These are phyloP conservation scores for Drosophila infuscata DNA, from an alignment of 2,888 invertebrate genomes.

Conservation along the genomic window DNA sequence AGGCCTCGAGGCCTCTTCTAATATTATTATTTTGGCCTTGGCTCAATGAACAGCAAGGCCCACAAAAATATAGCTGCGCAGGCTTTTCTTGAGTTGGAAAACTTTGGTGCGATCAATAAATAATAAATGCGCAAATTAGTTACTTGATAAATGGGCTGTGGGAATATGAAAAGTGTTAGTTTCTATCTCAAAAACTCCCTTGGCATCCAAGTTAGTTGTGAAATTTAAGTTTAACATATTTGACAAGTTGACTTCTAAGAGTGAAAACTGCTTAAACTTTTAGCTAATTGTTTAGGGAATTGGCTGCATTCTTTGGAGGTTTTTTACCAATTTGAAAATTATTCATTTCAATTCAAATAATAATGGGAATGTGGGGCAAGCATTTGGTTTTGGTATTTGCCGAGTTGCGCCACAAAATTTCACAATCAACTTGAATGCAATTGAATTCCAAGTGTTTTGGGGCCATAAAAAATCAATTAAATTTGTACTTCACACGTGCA, in stretches of 20 bases:
- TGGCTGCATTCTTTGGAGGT: not conserved
- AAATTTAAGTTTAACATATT: not conserved
- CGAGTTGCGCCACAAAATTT: slow-evolving; percentile 19
- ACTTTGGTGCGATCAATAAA: slow-evolving; percentile 37
- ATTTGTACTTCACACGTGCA: slow-evolving; percentile 62
- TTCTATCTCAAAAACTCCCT: not conserved
- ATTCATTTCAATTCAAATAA: not conserved
- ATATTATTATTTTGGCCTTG: slow-evolving; percentile 16
- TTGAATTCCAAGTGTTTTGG: slow-evolving; percentile 49
- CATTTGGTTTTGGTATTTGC: slow-evolving; percentile 3
- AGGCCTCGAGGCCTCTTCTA: slow-evolving; percentile 57
- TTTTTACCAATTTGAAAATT: not conserved
- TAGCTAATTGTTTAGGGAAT: not conserved
- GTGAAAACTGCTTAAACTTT: not conserved
- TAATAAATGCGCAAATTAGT: slow-evolving; percentile 27
- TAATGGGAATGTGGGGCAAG: not conserved
- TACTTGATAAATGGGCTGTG: slow-evolving; percentile 25
- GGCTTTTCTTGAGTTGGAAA: not conserved
- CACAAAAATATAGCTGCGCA: not conserved
- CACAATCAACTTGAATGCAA: slow-evolving; percentile 45
- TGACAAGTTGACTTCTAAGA: not conserved
- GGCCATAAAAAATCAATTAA: slow-evolving; percentile 73
- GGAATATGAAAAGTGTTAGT: slow-evolving; percentile 8
- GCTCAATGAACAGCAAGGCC: slow-evolving; percentile 5
- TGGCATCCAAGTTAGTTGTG: not conserved